A percentile compares a stretch with the other conserved stretches of the same genome.
Conservation (phyloP, 2,113 vertebrate species). For the Ancistrus triradiatus region DNA sequence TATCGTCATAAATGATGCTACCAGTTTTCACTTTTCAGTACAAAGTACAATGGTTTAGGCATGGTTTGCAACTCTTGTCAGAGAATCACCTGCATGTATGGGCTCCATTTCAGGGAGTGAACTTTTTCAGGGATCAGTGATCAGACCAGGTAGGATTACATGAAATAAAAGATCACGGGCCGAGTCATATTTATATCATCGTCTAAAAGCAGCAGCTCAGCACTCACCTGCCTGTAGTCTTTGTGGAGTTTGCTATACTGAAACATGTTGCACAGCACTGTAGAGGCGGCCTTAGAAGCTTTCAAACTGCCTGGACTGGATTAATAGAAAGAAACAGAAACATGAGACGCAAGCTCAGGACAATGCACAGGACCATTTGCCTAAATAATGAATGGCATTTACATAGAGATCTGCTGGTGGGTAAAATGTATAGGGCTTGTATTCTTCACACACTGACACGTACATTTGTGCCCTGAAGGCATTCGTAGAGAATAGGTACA, state of each 20-base stretch:
- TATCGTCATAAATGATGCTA: too few species aligned
- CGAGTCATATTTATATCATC: background rate
- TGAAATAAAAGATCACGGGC: background rate
- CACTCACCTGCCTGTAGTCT: conserved; percentile 84
- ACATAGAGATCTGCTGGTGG: too few species aligned
- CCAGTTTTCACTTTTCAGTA: too few species aligned
- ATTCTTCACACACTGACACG: too few species aligned
- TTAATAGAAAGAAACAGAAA: conserved; percentile 34
- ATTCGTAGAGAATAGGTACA: too few species aligned
- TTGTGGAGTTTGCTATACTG: conserved; percentile 92
- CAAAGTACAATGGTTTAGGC: too few species aligned
- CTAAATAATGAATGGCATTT: conserved; percentile 49
- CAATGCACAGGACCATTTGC: conserved; percentile 28
- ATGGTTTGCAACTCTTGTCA: too few species aligned
- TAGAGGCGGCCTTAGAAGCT: conserved; percentile 83
- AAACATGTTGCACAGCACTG: conserved; percentile 93
- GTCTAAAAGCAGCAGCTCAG: background rate
- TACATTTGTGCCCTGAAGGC: too few species aligned
- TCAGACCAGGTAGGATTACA: background rate
- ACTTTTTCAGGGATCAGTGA: background rate
- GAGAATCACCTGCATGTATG: too few species aligned
- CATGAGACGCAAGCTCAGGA: conserved; percentile 26
- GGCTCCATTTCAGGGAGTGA: background rate
- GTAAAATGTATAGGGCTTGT: too few species aligned
- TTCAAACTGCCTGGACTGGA: conserved; percentile 80